Conservation (phyloP, 2,113 vertebrate genomes). For the Rallus limicola region DNA sequence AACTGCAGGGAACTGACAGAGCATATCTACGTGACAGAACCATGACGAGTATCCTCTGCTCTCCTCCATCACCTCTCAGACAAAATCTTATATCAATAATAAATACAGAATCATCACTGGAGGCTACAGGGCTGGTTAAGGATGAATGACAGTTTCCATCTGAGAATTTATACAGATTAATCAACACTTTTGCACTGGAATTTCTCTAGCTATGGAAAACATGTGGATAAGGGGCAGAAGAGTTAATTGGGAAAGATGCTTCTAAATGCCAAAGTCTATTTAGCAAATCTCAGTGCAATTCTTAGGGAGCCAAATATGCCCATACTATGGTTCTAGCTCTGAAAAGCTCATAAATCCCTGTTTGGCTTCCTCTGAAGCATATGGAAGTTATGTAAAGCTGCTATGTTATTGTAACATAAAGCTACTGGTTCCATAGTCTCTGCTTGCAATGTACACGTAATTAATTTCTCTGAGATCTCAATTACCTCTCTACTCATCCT, state of each 20-base stretch:
- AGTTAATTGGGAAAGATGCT: background rate
- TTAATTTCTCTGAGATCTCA: slow-evolving; percentile 56
- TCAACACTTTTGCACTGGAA: background rate
- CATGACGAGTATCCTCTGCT: background rate
- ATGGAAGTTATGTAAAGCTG: background rate
- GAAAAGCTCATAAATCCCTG: background rate
- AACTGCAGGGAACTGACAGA: background rate
- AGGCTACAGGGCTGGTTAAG: background rate
- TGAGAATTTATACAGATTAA: background rate
- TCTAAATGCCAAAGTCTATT: background rate
- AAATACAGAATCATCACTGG: background rate
- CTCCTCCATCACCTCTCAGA: background rate
- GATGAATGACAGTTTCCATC: background rate
- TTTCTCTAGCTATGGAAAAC: background rate
- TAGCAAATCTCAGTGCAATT: background rate
- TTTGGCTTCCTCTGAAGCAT: background rate
- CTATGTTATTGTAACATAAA: background rate
- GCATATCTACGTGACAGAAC: background rate
- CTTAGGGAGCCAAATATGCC: background rate
- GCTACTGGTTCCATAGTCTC: background rate
- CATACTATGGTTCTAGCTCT: background rate
- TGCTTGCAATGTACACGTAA: background rate
- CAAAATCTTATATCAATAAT: background rate
- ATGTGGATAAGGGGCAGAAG: background rate
- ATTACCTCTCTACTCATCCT: slow-evolving; percentile 31